A percentile compares a stretch with the other conserved stretches of the same genome.
phyloP scores from a whole-genome alignment of 2,888 invertebrate species.

The Apamea monoglypha region DNA sequence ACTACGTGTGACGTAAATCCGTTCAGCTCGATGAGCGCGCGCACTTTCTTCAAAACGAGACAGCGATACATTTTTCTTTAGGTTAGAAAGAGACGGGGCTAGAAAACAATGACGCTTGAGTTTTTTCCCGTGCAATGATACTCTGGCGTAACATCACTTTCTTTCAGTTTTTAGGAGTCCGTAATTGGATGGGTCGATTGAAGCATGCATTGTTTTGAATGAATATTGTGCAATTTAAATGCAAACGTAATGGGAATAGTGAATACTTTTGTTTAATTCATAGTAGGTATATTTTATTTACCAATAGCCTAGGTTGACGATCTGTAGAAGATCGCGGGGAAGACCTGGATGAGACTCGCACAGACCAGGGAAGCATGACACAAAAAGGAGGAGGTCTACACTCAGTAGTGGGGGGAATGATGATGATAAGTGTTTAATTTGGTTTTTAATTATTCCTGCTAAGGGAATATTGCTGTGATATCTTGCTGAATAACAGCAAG shows the following conservation, averaged over 20 bases:
- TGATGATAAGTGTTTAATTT: too few species aligned
- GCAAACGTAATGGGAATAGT: too few species aligned
- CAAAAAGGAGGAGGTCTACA: accelerated
- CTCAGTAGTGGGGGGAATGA: too few species aligned
- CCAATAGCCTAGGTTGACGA: neutral
- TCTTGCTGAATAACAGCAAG: too few species aligned
- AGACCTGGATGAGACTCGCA: neutral
- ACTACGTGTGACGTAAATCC: conserved; percentile 84
- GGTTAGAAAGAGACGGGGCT: conserved; percentile 74
- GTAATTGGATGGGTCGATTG: conserved; percentile 39
- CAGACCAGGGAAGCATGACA: neutral
- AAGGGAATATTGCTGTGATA: too few species aligned
- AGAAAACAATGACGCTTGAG: conserved; percentile 81
- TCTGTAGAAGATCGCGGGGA: neutral
- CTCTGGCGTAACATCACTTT: conserved; percentile 85
- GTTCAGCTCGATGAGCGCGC: conserved; percentile 80
- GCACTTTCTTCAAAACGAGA: conserved; percentile 87
- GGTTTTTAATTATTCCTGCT: too few species aligned
- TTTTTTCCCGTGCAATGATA: conserved; percentile 75
- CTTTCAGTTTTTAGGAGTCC: conserved; percentile 81
- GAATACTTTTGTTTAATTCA: neutral
- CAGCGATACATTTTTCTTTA: conserved; percentile 55
- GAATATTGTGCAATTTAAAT: neutral
- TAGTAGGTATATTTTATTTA: neutral
- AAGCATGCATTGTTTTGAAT: conserved; percentile 9